Evolutionary conservation across 2,797 vertebrate genomes (phyloP).

Genomic region (Margarornis squamiger): DNA sequence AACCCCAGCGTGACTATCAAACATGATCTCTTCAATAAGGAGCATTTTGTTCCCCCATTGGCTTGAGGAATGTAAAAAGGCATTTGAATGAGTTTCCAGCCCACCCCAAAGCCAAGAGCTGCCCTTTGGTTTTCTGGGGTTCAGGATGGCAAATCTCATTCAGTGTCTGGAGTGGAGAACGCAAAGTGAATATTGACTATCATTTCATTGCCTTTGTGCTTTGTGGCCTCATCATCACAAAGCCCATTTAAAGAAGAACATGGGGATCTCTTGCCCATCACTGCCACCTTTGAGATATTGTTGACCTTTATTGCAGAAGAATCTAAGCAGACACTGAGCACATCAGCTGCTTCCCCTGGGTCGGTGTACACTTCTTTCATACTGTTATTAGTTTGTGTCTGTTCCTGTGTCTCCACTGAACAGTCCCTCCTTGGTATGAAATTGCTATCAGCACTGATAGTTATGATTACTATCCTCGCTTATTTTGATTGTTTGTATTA

Average conservation of each 20-base stretch:
- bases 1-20: fast-evolving
- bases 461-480: neutral
- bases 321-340: neutral
- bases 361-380: neutral
- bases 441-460: neutral
- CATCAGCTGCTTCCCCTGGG: neutral
- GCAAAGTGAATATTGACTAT: neutral
- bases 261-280: neutral
- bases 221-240: neutral
- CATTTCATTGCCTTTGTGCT: neutral
- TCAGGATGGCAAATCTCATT: neutral
- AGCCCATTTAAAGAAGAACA: neutral
- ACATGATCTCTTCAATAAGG: neutral
- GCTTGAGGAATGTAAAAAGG: neutral
- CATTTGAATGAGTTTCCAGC: neutral
- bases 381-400: neutral
- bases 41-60: neutral
- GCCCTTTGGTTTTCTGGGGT: neutral
- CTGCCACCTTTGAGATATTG: neutral
- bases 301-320: neutral
- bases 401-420: neutral
- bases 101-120: neutral
- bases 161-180: neutral
- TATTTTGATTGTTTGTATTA: neutral
- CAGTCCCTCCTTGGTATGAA: neutral